Base-by-base conservation (phyloP, 2,888 invertebrate species). In the Scaptodrosophila latifasciaeformis region DNA sequence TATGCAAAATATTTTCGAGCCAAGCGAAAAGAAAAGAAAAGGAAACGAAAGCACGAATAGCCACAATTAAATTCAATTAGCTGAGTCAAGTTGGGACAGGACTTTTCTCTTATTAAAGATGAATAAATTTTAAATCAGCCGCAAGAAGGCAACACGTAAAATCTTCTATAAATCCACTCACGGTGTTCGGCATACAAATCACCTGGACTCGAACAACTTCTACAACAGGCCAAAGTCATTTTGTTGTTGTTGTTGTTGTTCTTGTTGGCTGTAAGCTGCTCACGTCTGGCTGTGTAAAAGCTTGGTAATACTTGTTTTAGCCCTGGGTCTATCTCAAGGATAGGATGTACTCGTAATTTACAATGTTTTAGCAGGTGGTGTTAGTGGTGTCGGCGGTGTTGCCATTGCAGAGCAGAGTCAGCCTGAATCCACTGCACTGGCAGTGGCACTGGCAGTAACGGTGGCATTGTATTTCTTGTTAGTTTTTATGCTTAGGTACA, bases 291-390 rank as follows among this genome's bases (percentile, higher is more conserved):
- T 37, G 52, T 47, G 62, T 53, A 53, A 45, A 63, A 52, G 66
- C 70, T 56, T 57, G n/a, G 66, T 69, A 65, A 56, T 59, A 56
- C 60, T 60, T 65, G 54, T 50, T 54, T 52, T 48, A 45, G 31
- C 54, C 51, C 43, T 37, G 4, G 4, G 24, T 24, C 24, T 24
- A 24, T 24, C 24, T 37, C 18, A 18, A 43, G 24, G 24, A 24
- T 24, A 7, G 4, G 24, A 7, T 7, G 7, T 24, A 7, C 7
- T 24, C 37, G 74, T 53, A 70, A 76, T 64, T 70, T 77, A 76
- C 74, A 79, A 79, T 70, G 67, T 74, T 72, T 77, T 70, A 72
- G 64, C 74, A 79, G 64, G 56, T 66, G 60, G 68, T 37, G 44
- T 19, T 39, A 35, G 42, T 31, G 37, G 17, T 21, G 27, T 31